Percentiles rank a stretch among this genome's conserved stretches.
Evolutionary conservation across 2,888 invertebrate species (phyloP).

Genomic region (Drosophila acutilabella): DNA sequence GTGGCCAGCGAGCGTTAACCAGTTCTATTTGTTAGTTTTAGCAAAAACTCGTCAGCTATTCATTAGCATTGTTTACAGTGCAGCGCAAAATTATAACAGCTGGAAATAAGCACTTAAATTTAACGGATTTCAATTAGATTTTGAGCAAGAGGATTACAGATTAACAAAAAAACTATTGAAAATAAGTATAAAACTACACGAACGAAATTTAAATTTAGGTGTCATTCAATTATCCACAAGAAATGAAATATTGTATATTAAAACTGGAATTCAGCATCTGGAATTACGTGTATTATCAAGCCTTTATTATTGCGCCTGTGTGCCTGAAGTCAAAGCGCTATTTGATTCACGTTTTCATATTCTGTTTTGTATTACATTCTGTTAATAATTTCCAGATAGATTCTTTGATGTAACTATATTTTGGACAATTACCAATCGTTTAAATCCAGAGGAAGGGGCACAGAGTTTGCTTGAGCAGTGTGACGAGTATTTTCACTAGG

Average conservation of each 20-base stretch:
- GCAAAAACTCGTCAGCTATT: constrained; percentile 48
- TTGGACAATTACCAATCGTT: neutral
- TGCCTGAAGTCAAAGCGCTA: too few relatives aligned
- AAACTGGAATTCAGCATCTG: neutral
- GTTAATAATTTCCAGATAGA: too few relatives aligned
- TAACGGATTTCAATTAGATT: neutral
- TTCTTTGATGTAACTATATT: too few relatives aligned
- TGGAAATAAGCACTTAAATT: neutral
- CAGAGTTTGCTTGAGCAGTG: neutral
- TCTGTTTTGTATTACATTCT: too few relatives aligned
- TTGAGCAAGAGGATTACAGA: neutral
- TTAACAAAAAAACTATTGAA: neutral
- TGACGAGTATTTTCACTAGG: neutral
- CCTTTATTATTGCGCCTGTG: too few relatives aligned
- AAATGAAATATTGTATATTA: neutral
- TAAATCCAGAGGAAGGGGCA: neutral
- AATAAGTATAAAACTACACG: too few relatives aligned
- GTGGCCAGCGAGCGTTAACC: constrained; percentile 33
- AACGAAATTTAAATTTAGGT: too few relatives aligned
- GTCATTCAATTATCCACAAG: too few relatives aligned
- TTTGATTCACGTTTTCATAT: too few relatives aligned
- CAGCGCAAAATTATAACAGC: constrained; percentile 30
- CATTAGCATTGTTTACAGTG: constrained; percentile 55
- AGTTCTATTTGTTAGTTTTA: constrained; percentile 63
- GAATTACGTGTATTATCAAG: too few relatives aligned